Evolutionary conservation across 1,140 invertebrate species (phyloP).

Genomic region (Metopolophium dirhodum): DNA sequence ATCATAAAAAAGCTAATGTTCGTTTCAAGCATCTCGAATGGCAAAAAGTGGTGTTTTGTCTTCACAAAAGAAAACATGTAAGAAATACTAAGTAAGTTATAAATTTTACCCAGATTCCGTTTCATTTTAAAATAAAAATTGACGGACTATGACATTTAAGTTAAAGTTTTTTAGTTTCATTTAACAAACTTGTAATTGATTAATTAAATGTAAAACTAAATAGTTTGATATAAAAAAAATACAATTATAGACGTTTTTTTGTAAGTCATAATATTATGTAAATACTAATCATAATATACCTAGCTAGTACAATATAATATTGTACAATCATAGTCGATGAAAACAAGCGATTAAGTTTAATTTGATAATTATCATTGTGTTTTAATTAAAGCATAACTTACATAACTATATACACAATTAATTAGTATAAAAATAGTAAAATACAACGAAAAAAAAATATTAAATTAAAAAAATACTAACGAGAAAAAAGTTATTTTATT

Average conservation of each 20-base stretch:
- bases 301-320: background rate
- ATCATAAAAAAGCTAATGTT: conserved; percentile 48
- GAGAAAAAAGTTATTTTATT: background rate
- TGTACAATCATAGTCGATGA: background rate
- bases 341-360: background rate
- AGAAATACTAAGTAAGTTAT: conserved; percentile 38
- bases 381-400: background rate
- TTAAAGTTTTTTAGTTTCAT: background rate
- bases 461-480: background rate
- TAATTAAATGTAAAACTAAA: background rate
- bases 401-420: background rate
- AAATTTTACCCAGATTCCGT: background rate
- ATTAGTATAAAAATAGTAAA: background rate
- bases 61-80: conserved; percentile 32
- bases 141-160: background rate
- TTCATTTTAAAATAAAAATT: conserved; percentile 9
- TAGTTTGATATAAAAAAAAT: background rate
- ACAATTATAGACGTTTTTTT: background rate
- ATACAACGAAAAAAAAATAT: background rate
- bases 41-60: conserved; percentile 14
- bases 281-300: too few species aligned
- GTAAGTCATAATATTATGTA: background rate
- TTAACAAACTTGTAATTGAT: background rate
- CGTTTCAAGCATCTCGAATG: background rate
- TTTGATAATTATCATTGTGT: background rate